Base-by-base conservation (phyloP, 1,140 invertebrate genomes). In the Achatina immaculata region DNA sequence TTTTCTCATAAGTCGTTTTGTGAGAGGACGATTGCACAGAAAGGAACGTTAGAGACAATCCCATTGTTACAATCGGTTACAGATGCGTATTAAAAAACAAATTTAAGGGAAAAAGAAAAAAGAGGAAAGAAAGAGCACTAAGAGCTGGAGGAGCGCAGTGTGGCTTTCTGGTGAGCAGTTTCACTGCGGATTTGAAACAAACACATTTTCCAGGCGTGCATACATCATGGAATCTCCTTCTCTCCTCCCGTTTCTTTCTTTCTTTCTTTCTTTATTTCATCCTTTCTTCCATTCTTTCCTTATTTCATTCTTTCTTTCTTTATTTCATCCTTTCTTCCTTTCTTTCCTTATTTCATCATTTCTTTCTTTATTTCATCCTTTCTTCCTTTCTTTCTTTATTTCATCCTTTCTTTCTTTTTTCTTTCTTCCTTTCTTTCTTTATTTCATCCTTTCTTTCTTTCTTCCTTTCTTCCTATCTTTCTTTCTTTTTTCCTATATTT, bases 401-500 rank as follows among this genome's bases (percentile, higher is more conserved):
- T 48, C 16, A 3, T n/a, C 14, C 42, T 38, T 34, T 43, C 36
- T 38, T 72, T 38, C 36, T 66, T 19, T 45, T n/a, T 72, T 19
- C 34, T 40, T 40, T 11, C 16, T 72, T 11, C 16, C 43, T 24
- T 14, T 48, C 34, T 21, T n/a, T 45, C 21, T 48, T 48, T 21
- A 42, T 48, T 34, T n/a, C 43, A 34, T 74, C 43, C 34, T 34
- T 74, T 42, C 42, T 48, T 48, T 34, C 43, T 42, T 45, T 48
- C 34, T 34, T 74, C 42, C 24, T 34, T 48, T 45, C 9, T 74
- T 34, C 34, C 31, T 45, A 24, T 74, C 38, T 48, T 1, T 24
- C 74, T 77, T 14, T n/a, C 36, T 77, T 48, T 62, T 1, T 62
- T 48, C 38, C 16, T 62, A 28, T n/a, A n/a, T n/a, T n/a, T n/a